Conservation (phyloP, 2,797 vertebrate species). For the Cossypha polioptera region DNA sequence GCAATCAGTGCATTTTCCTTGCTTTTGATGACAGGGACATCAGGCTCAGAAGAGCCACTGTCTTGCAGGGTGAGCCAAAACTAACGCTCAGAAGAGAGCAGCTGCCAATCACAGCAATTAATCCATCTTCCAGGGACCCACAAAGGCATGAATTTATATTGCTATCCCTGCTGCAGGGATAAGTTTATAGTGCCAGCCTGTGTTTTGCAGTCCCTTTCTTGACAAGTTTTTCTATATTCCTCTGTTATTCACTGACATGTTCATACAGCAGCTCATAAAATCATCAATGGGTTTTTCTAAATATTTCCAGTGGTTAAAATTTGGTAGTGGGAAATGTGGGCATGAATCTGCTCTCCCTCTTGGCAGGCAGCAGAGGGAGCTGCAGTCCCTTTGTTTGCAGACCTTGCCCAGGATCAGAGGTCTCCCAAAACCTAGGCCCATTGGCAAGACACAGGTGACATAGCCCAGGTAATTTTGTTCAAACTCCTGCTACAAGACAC, state of each 20-base stretch:
- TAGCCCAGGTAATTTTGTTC: not conserved
- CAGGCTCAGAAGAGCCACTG: not conserved
- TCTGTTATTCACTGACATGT: not conserved
- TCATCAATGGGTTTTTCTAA: not conserved
- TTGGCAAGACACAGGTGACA: not conserved
- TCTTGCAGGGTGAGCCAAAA: not conserved
- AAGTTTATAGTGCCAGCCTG: not conserved
- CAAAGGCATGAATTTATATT: not conserved
- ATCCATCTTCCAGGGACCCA: not conserved
- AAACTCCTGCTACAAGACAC: not conserved
- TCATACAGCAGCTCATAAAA: not conserved
- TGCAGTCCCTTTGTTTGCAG: not conserved
- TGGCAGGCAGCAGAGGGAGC: constrained; percentile 41
- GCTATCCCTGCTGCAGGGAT: not conserved
- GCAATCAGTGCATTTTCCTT: not conserved
- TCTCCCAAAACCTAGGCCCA: not conserved
- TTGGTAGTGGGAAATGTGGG: fast-evolving
- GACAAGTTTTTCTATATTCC: not conserved
- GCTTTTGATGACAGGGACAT: not conserved
- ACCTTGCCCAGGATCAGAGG: not conserved
- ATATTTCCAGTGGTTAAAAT: not conserved
- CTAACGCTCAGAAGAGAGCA: not conserved
- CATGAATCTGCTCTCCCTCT: not conserved
- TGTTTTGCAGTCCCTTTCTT: not conserved
- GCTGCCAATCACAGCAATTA: not conserved